Percentiles rank a stretch among this genome's conserved stretches.
Evolutionary conservation across 2,888 invertebrate genomes (phyloP).

Genomic region (Hyposoter dolosus): DNA sequence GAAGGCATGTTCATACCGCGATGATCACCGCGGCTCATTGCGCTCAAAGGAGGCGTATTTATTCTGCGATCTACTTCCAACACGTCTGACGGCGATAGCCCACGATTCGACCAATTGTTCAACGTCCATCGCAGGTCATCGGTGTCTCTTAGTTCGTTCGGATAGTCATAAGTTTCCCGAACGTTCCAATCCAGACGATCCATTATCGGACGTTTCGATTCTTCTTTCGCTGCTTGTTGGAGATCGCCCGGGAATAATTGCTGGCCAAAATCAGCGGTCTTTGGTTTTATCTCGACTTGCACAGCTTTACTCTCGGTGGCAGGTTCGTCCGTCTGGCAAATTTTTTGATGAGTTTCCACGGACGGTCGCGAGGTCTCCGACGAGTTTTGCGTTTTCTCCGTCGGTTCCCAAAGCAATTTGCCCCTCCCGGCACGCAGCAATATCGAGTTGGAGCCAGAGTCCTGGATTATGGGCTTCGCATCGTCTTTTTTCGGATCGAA

Average conservation of each 20-base stretch:
- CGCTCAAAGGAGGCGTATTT: slow-evolving; percentile 65
- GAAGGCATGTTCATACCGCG: slow-evolving; percentile 72
- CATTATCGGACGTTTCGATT: slow-evolving; percentile 77
- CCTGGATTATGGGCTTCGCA: slow-evolving; percentile 63
- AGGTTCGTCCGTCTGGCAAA: slow-evolving; percentile 81
- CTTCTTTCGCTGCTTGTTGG: slow-evolving; percentile 73
- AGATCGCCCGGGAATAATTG: slow-evolving; percentile 71
- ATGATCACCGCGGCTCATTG: slow-evolving; percentile 69
- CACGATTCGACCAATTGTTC: slow-evolving; percentile 77
- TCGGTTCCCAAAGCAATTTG: slow-evolving; percentile 80
- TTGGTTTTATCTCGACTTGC: slow-evolving; percentile 60
- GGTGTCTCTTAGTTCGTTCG: slow-evolving; percentile 75
- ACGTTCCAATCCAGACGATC: slow-evolving; percentile 82
- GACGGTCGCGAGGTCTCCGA: slow-evolving; percentile 53
- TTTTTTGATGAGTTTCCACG: slow-evolving; percentile 79
- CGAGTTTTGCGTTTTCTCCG: slow-evolving; percentile 67
- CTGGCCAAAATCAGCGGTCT: slow-evolving; percentile 66
- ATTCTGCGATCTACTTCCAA: slow-evolving; percentile 71
- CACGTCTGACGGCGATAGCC: slow-evolving; percentile 63
- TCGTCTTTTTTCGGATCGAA: slow-evolving; percentile 77
- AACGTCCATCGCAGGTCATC: slow-evolving; percentile 81
- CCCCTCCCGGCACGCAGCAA: slow-evolving; percentile 78
- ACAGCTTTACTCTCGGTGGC: slow-evolving; percentile 71
- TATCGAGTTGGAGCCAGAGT: slow-evolving; percentile 79
- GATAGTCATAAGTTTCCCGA: slow-evolving; percentile 79